Evolutionary conservation across 2,888 invertebrate genomes (phyloP).

Genomic region (Scaptomyza flava): DNA sequence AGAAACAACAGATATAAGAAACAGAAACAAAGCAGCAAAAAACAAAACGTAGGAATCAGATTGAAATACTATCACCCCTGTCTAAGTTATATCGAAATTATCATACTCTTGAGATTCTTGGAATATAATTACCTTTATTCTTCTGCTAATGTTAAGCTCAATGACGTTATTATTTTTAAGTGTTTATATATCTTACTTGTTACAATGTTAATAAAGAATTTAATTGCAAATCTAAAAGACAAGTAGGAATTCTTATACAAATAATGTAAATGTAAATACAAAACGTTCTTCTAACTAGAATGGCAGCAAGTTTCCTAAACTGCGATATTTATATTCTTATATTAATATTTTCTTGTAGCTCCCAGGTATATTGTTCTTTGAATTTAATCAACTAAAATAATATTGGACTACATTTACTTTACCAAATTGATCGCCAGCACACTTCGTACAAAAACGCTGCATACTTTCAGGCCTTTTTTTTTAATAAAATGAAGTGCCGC

Average conservation of each 20-base stretch:
- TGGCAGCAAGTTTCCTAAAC: no score
- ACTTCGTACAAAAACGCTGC: slow-evolving; percentile 19
- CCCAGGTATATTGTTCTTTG: no score
- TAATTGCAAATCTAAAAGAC: not conserved
- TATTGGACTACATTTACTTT: no score
- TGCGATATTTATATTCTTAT: no score
- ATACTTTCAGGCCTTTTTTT: slow-evolving; percentile 27
- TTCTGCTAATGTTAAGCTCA: not conserved
- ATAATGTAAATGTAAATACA: no score
- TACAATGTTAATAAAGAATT: not conserved
- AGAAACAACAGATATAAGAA: slow-evolving; percentile 33
- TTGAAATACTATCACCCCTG: slow-evolving; percentile 25
- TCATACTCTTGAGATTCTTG: slow-evolving; percentile 15
- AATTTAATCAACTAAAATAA: no score
- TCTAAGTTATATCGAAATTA: slow-evolving; percentile 6
- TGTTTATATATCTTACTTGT: not conserved
- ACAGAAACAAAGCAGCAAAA: slow-evolving; percentile 12
- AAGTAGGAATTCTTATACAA: no score
- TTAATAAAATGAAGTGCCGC: slow-evolving; percentile 8
- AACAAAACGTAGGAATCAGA: slow-evolving; percentile 16
- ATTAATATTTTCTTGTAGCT: no score
- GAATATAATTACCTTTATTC: not conserved
- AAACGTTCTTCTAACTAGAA: no score
- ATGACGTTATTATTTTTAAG: not conserved
- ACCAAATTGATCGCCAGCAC: not conserved